Percentiles rank a stretch among this genome's conserved stretches.
Evolutionary conservation across 2,113 vertebrate genomes (phyloP).

Genomic region (Heterotis niloticus): DNA sequence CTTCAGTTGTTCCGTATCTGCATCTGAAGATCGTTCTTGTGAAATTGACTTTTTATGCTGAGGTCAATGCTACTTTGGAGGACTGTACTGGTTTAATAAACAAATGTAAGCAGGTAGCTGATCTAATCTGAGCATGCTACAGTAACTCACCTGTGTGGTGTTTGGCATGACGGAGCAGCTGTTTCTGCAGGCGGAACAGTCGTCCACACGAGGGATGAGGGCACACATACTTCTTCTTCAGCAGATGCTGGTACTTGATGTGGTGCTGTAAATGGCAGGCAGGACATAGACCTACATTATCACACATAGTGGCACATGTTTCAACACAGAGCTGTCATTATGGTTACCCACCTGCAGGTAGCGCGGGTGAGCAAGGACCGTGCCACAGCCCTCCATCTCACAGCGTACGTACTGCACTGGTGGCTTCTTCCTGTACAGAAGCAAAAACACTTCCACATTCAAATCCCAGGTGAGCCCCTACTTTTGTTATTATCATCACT

Average conservation of each 20-base stretch:
- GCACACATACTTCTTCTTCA: slow-evolving; percentile 98
- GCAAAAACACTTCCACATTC: background rate
- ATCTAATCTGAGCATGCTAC: too few relatives aligned
- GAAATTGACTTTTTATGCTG: too few relatives aligned
- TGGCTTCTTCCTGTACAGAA: slow-evolving; percentile 85
- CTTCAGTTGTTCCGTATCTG: too few relatives aligned
- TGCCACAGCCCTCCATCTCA: slow-evolving; percentile 96
- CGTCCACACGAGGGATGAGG: slow-evolving; percentile 93
- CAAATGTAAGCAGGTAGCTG: too few relatives aligned
- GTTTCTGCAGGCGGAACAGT: slow-evolving; percentile 96
- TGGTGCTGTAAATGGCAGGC: slow-evolving; percentile 75
- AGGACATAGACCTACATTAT: background rate
- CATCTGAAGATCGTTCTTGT: too few relatives aligned
- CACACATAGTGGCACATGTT: too few relatives aligned
- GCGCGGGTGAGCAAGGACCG: slow-evolving; percentile 90
- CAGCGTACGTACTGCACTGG: slow-evolving; percentile 96
- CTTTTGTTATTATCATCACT: background rate
- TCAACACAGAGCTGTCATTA: slow-evolving; percentile 4
- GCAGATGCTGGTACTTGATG: slow-evolving; percentile 96
- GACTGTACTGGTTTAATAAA: too few relatives aligned
- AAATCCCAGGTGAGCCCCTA: background rate
- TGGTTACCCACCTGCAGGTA: slow-evolving; percentile 80
- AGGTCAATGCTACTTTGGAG: too few relatives aligned
- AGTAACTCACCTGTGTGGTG: slow-evolving; percentile 86
- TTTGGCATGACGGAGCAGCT: slow-evolving; percentile 92